Evolutionary conservation across 2,797 vertebrate genomes (phyloP).

Genomic region (Thamnophis elegans): DNA sequence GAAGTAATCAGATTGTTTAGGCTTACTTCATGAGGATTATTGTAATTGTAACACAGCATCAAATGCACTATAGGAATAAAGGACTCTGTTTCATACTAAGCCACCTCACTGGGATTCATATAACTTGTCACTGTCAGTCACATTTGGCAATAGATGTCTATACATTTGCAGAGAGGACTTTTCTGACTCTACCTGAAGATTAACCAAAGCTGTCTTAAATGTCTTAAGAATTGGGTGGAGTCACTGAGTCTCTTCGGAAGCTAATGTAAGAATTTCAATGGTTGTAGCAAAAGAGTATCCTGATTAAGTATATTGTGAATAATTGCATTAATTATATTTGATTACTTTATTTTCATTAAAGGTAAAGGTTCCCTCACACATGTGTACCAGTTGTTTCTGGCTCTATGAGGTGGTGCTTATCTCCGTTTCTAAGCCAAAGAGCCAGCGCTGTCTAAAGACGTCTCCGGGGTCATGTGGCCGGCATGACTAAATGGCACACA

Average conservation of each 20-base stretch:
- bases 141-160: not conserved
- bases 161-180: not conserved
- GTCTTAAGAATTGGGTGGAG: not conserved
- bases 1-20: not conserved
- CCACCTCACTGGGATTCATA: not conserved
- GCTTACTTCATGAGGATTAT: not conserved
- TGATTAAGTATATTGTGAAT: not conserved
- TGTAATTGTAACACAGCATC: not conserved
- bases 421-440: too few relatives aligned
- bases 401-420: too few relatives aligned
- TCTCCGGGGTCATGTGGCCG: too few relatives aligned
- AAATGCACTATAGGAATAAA: not conserved
- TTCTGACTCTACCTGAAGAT: not conserved
- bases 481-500: too few relatives aligned
- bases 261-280: not conserved
- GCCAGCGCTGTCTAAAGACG: too few relatives aligned
- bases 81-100: not conserved
- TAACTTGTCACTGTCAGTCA: not conserved
- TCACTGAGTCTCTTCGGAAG: not conserved
- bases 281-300: not conserved
- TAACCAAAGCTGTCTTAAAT: not conserved
- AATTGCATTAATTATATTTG: not conserved
- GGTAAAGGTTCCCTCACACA: not conserved
- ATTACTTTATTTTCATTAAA: not conserved
- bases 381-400: too few relatives aligned